Evolutionary conservation across 2,888 invertebrate genomes (phyloP).

Genomic region (Epirrhoe tristata): DNA sequence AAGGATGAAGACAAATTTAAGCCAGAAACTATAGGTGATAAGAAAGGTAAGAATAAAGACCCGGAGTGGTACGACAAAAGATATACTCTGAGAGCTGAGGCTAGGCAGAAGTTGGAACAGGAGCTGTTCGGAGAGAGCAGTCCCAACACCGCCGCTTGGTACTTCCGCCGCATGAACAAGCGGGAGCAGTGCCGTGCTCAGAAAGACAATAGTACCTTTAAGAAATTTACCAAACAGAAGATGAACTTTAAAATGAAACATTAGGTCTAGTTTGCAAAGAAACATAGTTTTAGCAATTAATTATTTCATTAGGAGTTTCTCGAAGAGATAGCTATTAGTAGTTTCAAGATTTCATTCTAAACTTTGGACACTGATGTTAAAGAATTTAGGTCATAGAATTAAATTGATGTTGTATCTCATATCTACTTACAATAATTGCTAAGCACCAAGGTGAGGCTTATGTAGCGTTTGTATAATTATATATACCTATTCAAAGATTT

Average conservation of each 20-base stretch:
- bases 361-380: neutral
- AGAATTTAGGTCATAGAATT: conserved; percentile 12
- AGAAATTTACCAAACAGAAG: conserved; percentile 64
- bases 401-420: conserved; percentile 16
- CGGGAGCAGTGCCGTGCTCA: conserved; percentile 77
- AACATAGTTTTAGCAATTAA: conserved; percentile 33
- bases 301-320: conserved; percentile 35
- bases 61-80: conserved; percentile 73
- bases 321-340: conserved; percentile 22
- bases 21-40: conserved; percentile 41
- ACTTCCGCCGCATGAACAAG: conserved; percentile 77
- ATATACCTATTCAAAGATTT: conserved; percentile 1
- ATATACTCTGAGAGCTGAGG: conserved; percentile 64
- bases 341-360: conserved; percentile 4
- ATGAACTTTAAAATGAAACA: conserved; percentile 75
- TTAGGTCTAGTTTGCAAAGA: conserved; percentile 46
- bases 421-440: conserved; percentile 13
- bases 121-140: conserved; percentile 68
- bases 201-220: conserved; percentile 68
- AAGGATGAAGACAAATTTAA: conserved; percentile 42
- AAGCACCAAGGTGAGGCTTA: conserved; percentile 10
- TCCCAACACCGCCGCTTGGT: conserved; percentile 75
- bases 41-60: conserved; percentile 51
- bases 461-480: conserved; percentile 11
- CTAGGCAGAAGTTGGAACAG: conserved; percentile 68